Evolutionary conservation across 2,113 vertebrate genomes (phyloP).

Genomic region (Pimephales promelas): DNA sequence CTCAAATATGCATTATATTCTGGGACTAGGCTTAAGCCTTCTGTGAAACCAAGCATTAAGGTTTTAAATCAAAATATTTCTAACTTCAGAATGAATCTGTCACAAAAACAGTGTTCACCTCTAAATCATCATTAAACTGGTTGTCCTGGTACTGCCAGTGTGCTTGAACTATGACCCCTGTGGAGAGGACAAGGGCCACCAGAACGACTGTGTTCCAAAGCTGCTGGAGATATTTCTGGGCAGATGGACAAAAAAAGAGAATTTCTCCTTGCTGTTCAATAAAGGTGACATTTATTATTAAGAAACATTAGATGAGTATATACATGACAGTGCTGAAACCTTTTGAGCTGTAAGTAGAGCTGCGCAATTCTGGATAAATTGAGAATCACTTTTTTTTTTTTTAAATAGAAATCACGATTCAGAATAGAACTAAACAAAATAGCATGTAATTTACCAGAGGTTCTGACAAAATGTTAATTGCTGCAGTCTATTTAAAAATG

Average conservation of each 20-base stretch:
- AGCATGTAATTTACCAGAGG: no score
- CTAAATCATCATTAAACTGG: conserved; percentile 70
- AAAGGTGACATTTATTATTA: not conserved
- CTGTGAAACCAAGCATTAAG: no score
- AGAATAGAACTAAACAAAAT: no score
- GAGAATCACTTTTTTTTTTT: no score
- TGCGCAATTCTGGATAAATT: no score
- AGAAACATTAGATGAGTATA: not conserved
- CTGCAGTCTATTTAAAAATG: no score
- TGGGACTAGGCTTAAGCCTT: no score
- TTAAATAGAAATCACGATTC: no score
- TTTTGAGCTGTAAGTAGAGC: not conserved
- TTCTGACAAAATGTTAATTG: no score
- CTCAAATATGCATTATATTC: no score
- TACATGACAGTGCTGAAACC: not conserved
- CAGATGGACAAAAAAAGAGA: not conserved
- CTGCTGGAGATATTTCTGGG: conserved; percentile 92
- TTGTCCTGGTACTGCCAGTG: conserved; percentile 84
- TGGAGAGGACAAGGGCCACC: conserved; percentile 88
- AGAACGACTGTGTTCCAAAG: conserved; percentile 93
- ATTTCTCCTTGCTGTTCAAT: not conserved
- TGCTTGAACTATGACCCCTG: conserved; percentile 89
- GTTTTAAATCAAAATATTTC: not conserved
- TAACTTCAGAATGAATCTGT: no score
- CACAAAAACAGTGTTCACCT: conserved; percentile 68